These are phyloP conservation scores for Dendrocincla tyrannina DNA, from an alignment of 2,797 vertebrate species.

Conservation along the genomic window DNA sequence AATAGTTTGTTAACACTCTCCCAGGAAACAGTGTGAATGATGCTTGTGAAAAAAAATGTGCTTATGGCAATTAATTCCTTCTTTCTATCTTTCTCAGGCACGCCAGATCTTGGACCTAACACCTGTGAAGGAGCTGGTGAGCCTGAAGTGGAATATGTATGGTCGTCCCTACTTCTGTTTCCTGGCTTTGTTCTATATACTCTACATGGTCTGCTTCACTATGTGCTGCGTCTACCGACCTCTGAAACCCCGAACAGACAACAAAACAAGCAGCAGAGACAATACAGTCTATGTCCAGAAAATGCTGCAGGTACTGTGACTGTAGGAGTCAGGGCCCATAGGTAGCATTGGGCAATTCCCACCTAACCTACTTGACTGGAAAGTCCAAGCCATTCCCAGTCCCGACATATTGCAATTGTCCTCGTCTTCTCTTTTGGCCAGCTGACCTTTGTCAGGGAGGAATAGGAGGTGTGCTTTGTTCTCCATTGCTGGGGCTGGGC, in stretches of 20 bases:
- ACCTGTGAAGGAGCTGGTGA: constrained; percentile 91
- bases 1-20: neutral
- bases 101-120: constrained; percentile 89
- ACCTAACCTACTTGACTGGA: neutral
- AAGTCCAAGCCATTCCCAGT: neutral
- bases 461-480: neutral
- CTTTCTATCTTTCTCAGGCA: constrained; percentile 73
- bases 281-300: constrained; percentile 86
- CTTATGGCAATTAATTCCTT: neutral
- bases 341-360: neutral
- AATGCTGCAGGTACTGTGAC: constrained; percentile 77
- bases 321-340: neutral
- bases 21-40: neutral
- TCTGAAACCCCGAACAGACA: constrained; percentile 80
- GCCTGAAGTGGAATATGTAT: constrained; percentile 92
- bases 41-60: neutral
- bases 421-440: neutral
- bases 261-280: constrained; percentile 81
- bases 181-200: constrained; percentile 84
- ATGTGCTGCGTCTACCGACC: constrained; percentile 89
- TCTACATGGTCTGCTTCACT: constrained; percentile 91
- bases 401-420: neutral
- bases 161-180: constrained; percentile 92
- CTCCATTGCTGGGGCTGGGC: neutral
- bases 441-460: neutral